Evolutionary conservation across 2,888 invertebrate species (phyloP), one percentile per base, ranked within the genome.

Genomic region (Patella depressa): DNA sequence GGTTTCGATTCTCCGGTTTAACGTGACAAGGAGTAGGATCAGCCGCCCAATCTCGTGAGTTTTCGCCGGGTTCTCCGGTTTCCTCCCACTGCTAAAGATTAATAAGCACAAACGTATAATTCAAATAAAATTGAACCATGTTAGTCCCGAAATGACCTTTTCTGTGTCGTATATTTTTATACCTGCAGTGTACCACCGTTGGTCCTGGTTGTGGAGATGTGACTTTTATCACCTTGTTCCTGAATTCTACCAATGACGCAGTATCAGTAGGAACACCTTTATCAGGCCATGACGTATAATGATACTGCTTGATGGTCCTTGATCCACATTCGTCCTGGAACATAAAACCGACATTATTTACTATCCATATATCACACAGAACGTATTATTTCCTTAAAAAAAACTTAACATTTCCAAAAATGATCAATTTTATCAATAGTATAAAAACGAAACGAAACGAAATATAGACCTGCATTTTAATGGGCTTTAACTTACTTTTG

Each of bases 271-370:
- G 85, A 15, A 84, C 84, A 69, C 89, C 88, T 74, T 86, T 88
- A 78, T 89, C 89, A 1, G 89, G 89, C 89, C 89, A 89, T 3
- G 86, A 85, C 2, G 88, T 89, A 82, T 86, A 89, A 79, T 89
- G 89, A 75, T 88, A 88, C 78, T 89, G 89, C 24, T 79, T 80
- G 7, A 89, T 76, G 5, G 57, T 80, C 24, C 79, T 77, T 0
- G 70, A 9, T 1, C 53, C 75, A 65, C 45, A 57, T 1, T 71
- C 53, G n/a, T 59, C 55, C 75, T 78, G n/a, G 24, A 74, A 59
- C 15, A n/a, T 3, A 59, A 72, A 29, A 19, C 29, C 29, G 3
- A 29, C 29, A 29, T 29, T 29, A 29, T 29, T 29, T 29, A 29
- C 29, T 29, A 2, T n/a, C 2, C 29, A 29, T 29, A 2, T 29